A percentile compares a stretch with the other conserved stretches of the same genome.
Evolutionary conservation across 2,888 invertebrate species (phyloP).

Genomic region (Brassicogethes aeneus): DNA sequence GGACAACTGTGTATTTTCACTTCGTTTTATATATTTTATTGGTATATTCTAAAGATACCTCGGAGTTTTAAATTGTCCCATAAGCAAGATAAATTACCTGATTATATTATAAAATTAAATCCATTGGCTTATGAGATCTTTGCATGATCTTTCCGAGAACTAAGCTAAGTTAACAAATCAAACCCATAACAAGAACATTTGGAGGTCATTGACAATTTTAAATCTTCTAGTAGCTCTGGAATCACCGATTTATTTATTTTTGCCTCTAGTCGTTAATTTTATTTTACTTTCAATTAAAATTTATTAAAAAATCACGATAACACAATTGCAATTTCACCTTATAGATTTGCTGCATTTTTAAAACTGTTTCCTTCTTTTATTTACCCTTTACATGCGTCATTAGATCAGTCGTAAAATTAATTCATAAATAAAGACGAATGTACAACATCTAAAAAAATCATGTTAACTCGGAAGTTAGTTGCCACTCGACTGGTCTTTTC

Average conservation of each 20-base stretch:
- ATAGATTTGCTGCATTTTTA: conserved; percentile 42
- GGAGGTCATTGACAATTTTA: neutral
- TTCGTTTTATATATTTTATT: conserved; percentile 19
- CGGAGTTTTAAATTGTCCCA: neutral
- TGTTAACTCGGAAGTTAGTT: conserved; percentile 44
- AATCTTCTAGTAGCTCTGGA: neutral
- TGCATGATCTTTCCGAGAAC: too few relatives aligned
- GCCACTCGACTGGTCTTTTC: conserved; percentile 61
- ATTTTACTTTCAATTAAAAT: conserved; percentile 17
- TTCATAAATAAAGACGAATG: conserved; percentile 5
- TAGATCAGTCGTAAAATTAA: conserved; percentile 36
- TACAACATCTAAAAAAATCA: conserved; percentile 8
- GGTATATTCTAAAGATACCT: neutral
- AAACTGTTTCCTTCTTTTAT: conserved; percentile 9
- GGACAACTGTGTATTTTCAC: conserved; percentile 33
- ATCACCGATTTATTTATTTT: conserved; percentile 16
- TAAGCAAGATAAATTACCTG: too few relatives aligned
- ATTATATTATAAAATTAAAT: too few relatives aligned
- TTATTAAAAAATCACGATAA: conserved; percentile 34
- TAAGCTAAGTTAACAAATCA: too few relatives aligned
- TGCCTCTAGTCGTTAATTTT: conserved; percentile 35
- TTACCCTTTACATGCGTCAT: conserved; percentile 12
- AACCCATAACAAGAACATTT: too few relatives aligned
- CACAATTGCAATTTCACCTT: conserved; percentile 41
- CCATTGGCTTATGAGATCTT: too few relatives aligned